Percentiles rank a stretch among this genome's conserved stretches.
phyloP scores from a whole-genome alignment of 2,797 vertebrate genomes.

The Acipenser ruthenus region DNA sequence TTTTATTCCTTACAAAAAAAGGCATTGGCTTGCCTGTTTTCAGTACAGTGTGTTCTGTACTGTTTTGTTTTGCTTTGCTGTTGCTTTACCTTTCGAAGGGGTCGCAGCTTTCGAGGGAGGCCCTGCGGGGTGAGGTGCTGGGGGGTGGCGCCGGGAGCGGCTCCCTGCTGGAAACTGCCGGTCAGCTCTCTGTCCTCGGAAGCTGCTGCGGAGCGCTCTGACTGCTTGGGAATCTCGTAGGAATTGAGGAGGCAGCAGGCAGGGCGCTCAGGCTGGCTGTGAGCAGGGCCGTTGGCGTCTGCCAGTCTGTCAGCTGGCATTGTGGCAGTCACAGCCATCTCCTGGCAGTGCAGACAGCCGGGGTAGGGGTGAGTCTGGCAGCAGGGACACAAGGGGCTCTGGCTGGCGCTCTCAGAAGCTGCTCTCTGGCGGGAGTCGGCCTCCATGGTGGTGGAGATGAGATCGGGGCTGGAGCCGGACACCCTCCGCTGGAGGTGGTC shows the following conservation, averaged over 20 bases:
- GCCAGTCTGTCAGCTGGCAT: too few relatives aligned
- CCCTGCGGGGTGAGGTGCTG: constrained; percentile 56
- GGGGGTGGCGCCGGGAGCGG: constrained; percentile 25
- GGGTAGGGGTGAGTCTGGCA: constrained; percentile 71
- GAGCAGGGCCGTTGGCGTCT: constrained; percentile 18
- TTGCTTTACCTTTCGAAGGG: constrained; percentile 74
- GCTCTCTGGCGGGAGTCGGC: constrained; percentile 61
- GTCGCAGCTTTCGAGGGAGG: constrained; percentile 70
- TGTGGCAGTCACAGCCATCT: constrained; percentile 22
- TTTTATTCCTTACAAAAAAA: too few relatives aligned
- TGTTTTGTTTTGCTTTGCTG: too few relatives aligned
- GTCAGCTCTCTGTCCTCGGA: constrained; percentile 14
- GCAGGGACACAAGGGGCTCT: constrained; percentile 61
- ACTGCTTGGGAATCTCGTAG: constrained; percentile 43
- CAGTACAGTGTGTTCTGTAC: too few relatives aligned
- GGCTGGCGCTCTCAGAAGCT: constrained; percentile 42
- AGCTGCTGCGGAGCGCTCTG: constrained; percentile 15
- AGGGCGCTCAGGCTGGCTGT: constrained; percentile 52
- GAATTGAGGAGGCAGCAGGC: constrained; percentile 48
- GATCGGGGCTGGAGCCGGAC: constrained; percentile 81
- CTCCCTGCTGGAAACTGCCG: constrained; percentile 21
- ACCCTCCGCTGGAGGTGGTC: constrained; percentile 78
- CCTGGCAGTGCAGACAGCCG: constrained; percentile 71
- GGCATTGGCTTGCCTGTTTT: too few relatives aligned
- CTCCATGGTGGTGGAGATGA: constrained; percentile 79